Percentiles rank a stretch among this genome's conserved stretches.
phyloP scores from a whole-genome alignment of 2,888 invertebrate species.

The Lasioglossum oenotherae region DNA sequence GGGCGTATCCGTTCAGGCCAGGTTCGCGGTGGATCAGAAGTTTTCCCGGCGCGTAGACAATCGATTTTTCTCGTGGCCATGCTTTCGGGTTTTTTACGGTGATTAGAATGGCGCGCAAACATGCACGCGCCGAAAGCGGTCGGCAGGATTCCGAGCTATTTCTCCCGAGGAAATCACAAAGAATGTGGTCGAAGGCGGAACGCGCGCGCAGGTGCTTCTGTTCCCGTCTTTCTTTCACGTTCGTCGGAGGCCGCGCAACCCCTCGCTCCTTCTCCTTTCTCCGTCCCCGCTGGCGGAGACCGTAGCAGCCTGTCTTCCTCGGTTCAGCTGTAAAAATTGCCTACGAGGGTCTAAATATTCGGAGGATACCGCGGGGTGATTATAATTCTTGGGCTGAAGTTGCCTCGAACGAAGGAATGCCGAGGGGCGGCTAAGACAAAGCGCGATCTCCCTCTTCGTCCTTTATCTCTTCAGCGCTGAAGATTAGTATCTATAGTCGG shows the following conservation, averaged over 20 bases:
- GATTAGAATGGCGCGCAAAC: conserved; percentile 36
- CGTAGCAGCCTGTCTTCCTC: conserved; percentile 11
- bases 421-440: conserved; percentile 78
- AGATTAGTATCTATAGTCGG: conserved; percentile 79
- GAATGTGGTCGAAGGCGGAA: conserved; percentile 58
- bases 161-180: conserved; percentile 60
- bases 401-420: conserved; percentile 74
- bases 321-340: conserved; percentile 64
- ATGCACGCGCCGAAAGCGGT: conserved; percentile 28
- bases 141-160: conserved; percentile 51
- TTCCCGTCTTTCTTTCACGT: conserved; percentile 21
- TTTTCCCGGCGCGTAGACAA: not conserved
- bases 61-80: conserved; percentile 8
- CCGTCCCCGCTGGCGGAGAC: not conserved
- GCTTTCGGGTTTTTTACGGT: conserved; percentile 37
- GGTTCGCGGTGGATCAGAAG: not conserved
- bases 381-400: conserved; percentile 76
- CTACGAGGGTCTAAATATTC: conserved; percentile 75
- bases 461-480: conserved; percentile 71
- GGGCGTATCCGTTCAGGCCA: not conserved
- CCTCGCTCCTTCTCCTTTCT: conserved; percentile 1
- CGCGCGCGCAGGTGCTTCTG: conserved; percentile 57
- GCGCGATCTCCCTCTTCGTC: conserved; percentile 69
- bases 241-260: not conserved
- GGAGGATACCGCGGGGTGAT: conserved; percentile 73